phyloP scores from a whole-genome alignment of 2,797 vertebrate species.

The Triplophysa yarkandensis region DNA sequence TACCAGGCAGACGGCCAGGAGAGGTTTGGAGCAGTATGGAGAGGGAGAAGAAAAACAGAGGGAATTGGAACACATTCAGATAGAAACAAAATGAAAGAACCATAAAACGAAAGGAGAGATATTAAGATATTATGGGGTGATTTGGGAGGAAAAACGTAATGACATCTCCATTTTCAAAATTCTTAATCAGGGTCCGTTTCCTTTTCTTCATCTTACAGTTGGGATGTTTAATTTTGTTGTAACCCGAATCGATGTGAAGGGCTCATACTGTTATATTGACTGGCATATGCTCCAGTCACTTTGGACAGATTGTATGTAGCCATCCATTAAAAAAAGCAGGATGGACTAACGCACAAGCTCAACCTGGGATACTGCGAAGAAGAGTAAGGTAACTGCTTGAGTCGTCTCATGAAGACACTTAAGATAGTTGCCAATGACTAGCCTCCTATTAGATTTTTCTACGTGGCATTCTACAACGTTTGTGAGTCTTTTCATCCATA shows the following conservation, averaged over 20 bases:
- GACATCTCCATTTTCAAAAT: constrained; percentile 63
- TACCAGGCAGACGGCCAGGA: constrained; percentile 67
- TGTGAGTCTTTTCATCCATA: constrained; percentile 8
- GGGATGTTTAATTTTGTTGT: constrained; percentile 54
- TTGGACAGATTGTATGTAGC: constrained; percentile 50
- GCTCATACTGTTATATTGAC: constrained; percentile 62
- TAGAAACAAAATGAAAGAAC: constrained; percentile 2
- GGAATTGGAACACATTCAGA: neutral
- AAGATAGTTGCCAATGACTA: constrained; percentile 16
- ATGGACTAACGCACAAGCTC: constrained; percentile 59
- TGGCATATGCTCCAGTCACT: constrained; percentile 71
- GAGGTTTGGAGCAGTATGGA: constrained; percentile 38
- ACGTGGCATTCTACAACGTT: neutral
- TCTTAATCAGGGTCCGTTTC: constrained; percentile 61
- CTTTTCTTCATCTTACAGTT: constrained; percentile 55
- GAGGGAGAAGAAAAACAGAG: constrained; percentile 21
- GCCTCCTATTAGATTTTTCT: constrained; percentile 7
- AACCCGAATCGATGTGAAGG: constrained; percentile 50
- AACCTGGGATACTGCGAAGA: constrained; percentile 58
- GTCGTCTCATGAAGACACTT: constrained; percentile 31
- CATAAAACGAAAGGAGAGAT: constrained; percentile 15
- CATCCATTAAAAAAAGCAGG: constrained; percentile 47
- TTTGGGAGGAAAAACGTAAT: constrained; percentile 56
- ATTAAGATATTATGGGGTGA: neutral
- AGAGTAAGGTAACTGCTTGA: constrained; percentile 53